Conservation (phyloP, 64 coral and sea anemone species). For the Pocillopora verrucosa region DNA sequence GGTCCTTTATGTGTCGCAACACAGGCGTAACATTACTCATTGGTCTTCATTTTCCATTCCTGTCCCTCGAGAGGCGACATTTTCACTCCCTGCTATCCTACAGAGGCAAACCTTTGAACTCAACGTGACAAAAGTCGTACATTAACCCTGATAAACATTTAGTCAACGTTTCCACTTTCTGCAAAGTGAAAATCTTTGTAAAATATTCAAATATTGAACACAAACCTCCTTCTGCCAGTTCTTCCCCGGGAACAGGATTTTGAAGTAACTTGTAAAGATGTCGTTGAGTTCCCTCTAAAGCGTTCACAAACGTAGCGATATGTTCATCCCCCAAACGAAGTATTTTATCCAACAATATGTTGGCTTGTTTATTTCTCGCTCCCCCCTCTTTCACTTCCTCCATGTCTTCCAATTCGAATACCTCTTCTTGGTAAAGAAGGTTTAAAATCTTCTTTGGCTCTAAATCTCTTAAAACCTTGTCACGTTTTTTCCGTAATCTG, state of each 20-base stretch:
- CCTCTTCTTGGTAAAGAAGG: conserved; percentile 76
- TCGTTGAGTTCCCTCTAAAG: conserved; percentile 41
- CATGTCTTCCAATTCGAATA: conserved; percentile 83
- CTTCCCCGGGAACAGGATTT: conserved; percentile 39
- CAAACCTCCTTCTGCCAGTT: neutral
- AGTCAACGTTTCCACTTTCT: too few relatives aligned
- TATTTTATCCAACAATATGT: conserved; percentile 49
- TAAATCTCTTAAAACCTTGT: conserved; percentile 54
- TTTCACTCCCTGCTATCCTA: too few relatives aligned
- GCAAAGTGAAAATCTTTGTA: too few relatives aligned
- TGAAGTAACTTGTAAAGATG: conserved; percentile 60
- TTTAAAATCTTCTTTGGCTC: conserved; percentile 62
- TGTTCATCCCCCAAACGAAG: neutral
- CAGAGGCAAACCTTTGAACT: too few relatives aligned
- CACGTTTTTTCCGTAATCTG: conserved; percentile 57
- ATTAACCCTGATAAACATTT: too few relatives aligned
- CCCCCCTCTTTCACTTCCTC: conserved; percentile 64
- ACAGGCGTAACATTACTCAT: too few relatives aligned
- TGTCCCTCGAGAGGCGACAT: too few relatives aligned
- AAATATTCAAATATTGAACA: neutral
- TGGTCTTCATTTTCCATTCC: too few relatives aligned
- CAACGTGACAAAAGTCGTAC: too few relatives aligned
- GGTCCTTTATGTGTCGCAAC: too few relatives aligned
- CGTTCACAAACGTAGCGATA: conserved; percentile 32
- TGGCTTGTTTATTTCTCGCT: conserved; percentile 66